Evolutionary conservation across 1,140 invertebrate species (phyloP), one percentile per base, ranked within the genome.

Genomic region (Cyclina sinensis): DNA sequence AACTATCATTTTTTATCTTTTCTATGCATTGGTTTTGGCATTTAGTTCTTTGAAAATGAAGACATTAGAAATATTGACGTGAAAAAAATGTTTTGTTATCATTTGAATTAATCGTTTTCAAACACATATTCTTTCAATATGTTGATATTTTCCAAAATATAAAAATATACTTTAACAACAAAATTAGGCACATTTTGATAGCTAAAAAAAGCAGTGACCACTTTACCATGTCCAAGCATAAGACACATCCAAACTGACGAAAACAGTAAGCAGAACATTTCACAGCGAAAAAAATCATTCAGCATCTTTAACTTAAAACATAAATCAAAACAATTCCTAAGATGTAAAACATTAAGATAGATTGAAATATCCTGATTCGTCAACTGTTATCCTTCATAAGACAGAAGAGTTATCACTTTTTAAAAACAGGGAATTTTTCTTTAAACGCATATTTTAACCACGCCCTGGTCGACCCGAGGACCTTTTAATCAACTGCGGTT

Each of bases 401-500:
- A 70, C 0, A 70, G 27, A 57, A 18, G 4, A 37, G n/a, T 11
- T 70, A 70, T 70, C 65, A 37, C 65, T 70, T 70, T 70, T 70
- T 39, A 70, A 37, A 70, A 70, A 70, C 46, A 78, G 48, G 30
- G 74, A 37, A 35, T n/a, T 48, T 27, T 35, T 35, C 74, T 51
- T 18, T 37, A 37, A 39, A n/a, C 32, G 27, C 46, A 78, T 78
- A 39, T 57, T 65, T 0, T 7, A 5, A 57, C 24, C n/a, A 27
- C 51, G 18, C 51, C 79, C 35, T 59, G 32, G 79, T 81, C 65
- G 79, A 62, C 35, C 4, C 24, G 79, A 39, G 54, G 3, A 48
- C 48, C 16, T 16, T 35, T 1, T 39, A 81, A 81, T 81, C 79
- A 62, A 46, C 79, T 27, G 65, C 30, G 46, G 43, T 81, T 62